Evolutionary conservation across 2,113 vertebrate species (phyloP), one percentile per base, ranked within the genome.

Genomic region (Ammodytes marinus): DNA sequence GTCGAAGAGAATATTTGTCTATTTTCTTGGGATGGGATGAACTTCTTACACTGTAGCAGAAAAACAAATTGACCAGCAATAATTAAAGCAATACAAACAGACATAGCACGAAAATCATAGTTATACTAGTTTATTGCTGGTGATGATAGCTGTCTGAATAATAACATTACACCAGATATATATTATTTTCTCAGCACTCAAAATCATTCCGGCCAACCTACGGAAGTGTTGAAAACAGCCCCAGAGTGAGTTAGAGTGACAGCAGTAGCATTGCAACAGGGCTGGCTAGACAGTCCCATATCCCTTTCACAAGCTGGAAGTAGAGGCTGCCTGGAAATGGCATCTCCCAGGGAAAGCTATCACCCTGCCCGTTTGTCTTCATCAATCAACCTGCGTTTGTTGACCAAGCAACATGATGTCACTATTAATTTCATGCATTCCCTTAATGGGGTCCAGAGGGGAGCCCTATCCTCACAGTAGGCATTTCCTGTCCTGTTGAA

Each of bases 341-440:
- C 92, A 92, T 94, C 91, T 95, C 92, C 93, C 79, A 91, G 94
- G 92, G 94, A 94, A 95, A 91, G 91, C 88, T 84, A 92, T 96
- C 96, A 94, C 93, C 92, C 94, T 86, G 91, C 91, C 90, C 91
- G 87, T 95, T 96, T 96, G 96, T 94, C 94, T 95, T 96, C 95
- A 96, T 97, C 95, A 96, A 95, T 96, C 95, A 96, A 93, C 86
- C 73, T 2, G 8, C 82, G 84, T 96, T 95, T 97, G 95, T 97
- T 97, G 96, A 96, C 95, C 86, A 88, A 95, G 95, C 93, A 97
- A 95, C 94, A 91, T 93, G 94, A 88, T 95, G 95, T 96, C 94
- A 95, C 92, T 95, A 95, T 96, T 96, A 95, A 97, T 96, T 96
- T 97, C 94, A 96, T 91, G 94, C 91, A 91, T 93, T 87, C 76